Evolutionary conservation across 2,888 invertebrate species (phyloP), one percentile per base, ranked within the genome.

Genomic region (Eudemis profundana): DNA sequence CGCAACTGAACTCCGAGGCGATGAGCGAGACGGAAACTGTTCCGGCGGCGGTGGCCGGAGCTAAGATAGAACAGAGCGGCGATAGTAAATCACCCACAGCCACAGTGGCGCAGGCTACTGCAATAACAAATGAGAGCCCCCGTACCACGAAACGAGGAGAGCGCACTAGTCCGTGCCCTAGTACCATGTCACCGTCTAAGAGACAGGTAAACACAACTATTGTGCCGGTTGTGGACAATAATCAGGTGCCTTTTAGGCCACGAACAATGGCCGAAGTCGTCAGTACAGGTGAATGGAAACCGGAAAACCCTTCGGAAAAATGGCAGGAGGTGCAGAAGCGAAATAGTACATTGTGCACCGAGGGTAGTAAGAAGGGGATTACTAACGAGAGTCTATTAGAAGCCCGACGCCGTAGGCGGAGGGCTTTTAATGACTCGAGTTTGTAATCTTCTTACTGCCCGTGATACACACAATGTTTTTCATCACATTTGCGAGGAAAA

Each of bases 201-300:
- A 5, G 10, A 29, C 8, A 42, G 15, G 42, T 42, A 42, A 42
- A 42, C 42, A 42, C 15, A 42, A 17, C n/a, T n/a, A n/a, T 4
- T n/a, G 17, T n/a, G 17, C n/a, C 42, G 42, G 5, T 17, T 3
- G 17, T 17, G n/a, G 42, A 42, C 15, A 42, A 4, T 17, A 42
- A 42, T 0, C 42, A 42, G 17, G n/a, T 8, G 42, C 42, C 42
- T 17, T 17, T 10, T 10, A 7, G 8, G 29, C 10, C 17, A 17
- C 3, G n/a, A n/a, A 42, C 42, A 42, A 42, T 42, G 17, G 42
- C 42, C 17, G 29, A 17, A 42, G 42, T 42, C 3, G 42, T 42
- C 42, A 17, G n/a, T 3, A 42, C n/a, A 3, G 42, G 42, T 3
- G 42, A 42, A 42, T 42, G 42, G 42, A 42, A 42, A n/a, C 17